Evolutionary conservation across 2,888 invertebrate genomes (phyloP), one percentile per base, ranked within the genome.

Genomic region (Tinea pellionella): DNA sequence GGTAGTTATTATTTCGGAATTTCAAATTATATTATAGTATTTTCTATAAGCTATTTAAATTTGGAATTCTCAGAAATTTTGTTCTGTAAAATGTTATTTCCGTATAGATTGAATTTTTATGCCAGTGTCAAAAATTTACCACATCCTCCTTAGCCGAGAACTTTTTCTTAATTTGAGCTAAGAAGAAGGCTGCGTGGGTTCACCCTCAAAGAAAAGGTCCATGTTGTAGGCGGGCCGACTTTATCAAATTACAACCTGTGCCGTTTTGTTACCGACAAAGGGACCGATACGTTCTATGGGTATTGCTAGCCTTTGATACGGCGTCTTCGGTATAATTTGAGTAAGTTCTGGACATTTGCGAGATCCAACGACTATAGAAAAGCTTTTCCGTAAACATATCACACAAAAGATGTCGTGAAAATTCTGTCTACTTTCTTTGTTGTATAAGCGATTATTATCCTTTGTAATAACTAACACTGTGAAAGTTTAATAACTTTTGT

Each of bases 191-290:
- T 77, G 82, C 83, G 85, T 85, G 85, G 85, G 85, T 67, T 69
- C 60, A 73, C 76, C 77, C 77, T 74, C 75, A 77, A 81, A 79
- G 78, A 81, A 80, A 77, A 78, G 78, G 75, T 70, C 75, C 74
- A 74, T 77, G 75, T 80, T 73, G 82, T 80, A 84, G 86, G 86
- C 85, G 86, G 80, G 74, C 70, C 75, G 73, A 78, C 80, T 84
- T 84, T 86, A 87, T 86, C 85, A 86, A 86, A 87, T 86, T 86
- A 86, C 84, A 82, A 80, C 83, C 80, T 83, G 79, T 77, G 80
- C 81, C 77, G 80, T 85, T 83, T 80, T 79, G 78, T 78, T 62
- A 42, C 86, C 85, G 83, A 84, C 86, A 87, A 87, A 86, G 84
- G 73, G 68, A 63, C 71, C 72, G 73, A 71, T 73, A 68, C 69